Evolutionary conservation across 1,140 invertebrate genomes (phyloP), one percentile per base, ranked within the genome.

Genomic region (Drosophila arawakana): DNA sequence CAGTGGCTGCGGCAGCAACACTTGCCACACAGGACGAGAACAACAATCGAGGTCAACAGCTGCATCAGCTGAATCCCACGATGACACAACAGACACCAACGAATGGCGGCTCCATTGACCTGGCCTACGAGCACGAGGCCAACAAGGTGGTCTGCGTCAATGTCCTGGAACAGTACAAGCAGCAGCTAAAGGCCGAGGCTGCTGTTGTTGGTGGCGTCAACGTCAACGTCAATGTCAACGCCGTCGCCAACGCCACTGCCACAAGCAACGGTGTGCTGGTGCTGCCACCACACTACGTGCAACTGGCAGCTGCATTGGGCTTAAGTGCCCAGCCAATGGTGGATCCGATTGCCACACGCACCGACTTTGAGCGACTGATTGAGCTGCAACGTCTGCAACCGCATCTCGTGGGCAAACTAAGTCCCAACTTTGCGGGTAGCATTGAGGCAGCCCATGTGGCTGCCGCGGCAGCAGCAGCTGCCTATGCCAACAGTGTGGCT

Each of bases 311-410:
- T 0, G 91, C 91, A 2, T 63, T 92, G 7, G 91, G 91, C 0
- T 50, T 92, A 2, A 92, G 88, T 50, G 80, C 91, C 2, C 91
- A 92, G 65, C 79, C 84, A 1, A 66, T 91, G 44, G 82, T 92
- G 11, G 85, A 91, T 78, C 79, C 89, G 2, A 79, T 90, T 50
- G 81, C 91, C 52, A 90, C 91, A 13, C 78, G 89, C 8, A 91
- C 90, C 39, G 90, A 92, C 10, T 92, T 92, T 25, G 91, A 92
- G 65, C 91, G 91, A 35, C 66, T 92, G 6, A 91, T 91, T 34
- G 91, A 92, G 59, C 41, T 92, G 78, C 91, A 92, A 37, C 80
- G 91, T 2, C 57, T 88, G 54, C 91, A 91, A 52, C 88, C 88
- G 2, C 79, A 89, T 55, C 72, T 89, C 13, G 84, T 73, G 1